Evolutionary conservation across 2,888 invertebrate genomes (phyloP).

Genomic region (Thysanoteuthis rhombus): DNA sequence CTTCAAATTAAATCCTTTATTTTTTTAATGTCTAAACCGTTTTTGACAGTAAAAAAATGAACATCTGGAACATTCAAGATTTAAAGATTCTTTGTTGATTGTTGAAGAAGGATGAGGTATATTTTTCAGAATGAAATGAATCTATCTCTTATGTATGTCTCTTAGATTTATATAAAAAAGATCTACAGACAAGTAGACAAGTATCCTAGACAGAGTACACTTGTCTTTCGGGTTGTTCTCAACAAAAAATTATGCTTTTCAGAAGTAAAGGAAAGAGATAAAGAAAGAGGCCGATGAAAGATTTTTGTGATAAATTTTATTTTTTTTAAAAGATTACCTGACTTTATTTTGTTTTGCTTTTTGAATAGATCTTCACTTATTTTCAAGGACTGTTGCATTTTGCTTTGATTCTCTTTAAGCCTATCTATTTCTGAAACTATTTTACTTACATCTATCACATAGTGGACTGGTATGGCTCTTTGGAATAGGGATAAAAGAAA

Average conservation of each 20-base stretch:
- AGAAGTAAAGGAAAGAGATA: neutral
- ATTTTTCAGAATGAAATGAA: neutral
- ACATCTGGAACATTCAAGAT: constrained; percentile 12
- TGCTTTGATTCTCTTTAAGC: no score
- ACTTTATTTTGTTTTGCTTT: neutral
- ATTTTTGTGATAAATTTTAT: neutral
- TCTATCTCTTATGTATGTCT: neutral
- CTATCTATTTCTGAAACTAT: neutral
- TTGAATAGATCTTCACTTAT: neutral
- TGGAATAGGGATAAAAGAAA: neutral
- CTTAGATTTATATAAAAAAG: neutral
- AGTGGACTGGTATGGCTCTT: neutral
- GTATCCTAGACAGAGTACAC: neutral
- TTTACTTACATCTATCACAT: neutral
- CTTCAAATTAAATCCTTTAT: neutral
- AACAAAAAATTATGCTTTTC: neutral
- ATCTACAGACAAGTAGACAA: no score
- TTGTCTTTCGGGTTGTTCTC: neutral
- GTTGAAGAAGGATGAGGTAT: neutral
- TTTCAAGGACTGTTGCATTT: neutral
- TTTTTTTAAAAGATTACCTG: neutral
- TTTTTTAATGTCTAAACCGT: neutral
- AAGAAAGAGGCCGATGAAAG: neutral
- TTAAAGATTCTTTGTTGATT: neutral
- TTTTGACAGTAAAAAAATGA: neutral